Evolutionary conservation across 2,113 vertebrate species (phyloP), one percentile per base, ranked within the genome.

Genomic region (Ictidomys tridecemlineatus): DNA sequence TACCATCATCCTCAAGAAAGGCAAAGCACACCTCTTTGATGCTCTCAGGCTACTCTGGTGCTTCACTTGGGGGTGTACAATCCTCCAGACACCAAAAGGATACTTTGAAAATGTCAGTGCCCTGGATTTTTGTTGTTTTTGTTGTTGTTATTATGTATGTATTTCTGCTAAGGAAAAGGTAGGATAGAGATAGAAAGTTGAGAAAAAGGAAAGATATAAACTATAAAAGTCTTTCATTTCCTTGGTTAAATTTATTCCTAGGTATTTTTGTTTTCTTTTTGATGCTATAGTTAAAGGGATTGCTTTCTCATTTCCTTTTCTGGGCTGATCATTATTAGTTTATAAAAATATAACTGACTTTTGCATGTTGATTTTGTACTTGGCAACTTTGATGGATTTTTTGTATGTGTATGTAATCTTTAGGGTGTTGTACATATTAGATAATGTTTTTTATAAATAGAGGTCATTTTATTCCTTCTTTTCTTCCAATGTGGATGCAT

Each of bases 161-260:
- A 32, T 94, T 89, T 84, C n/a, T 45, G 34, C 73, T 96, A 89
- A 85, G 56, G 22, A 79, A 85, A 56, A 93, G 58, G 87, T 61
- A 37, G 45, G 34, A 65, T 78, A 67, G 56, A 92, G 84, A 88
- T 78, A 72, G 10, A 37, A 91, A 92, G 24, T 79, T 78, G 77
- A 84, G 17, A 85, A 79, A 90, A 85, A n/a, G 13, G 4, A 67
- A 77, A 32, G 45, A 45, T 45, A 5, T 86, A 91, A 45, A 32
- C 3, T 34, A 2, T 78, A 42, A 8, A 56, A 67, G 65, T 34
- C 65, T 69, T 69, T 69, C 13, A 69, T 28, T 34, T 69, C 65
- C 65, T 69, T 69, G 13, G 30, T 34, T 69, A 32, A 69, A 14
- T 69, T 69, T 16, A 34, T 69, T 32, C 32, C 65, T 69, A 69